Conservation (phyloP, 1,140 invertebrate genomes). For the Xylocopa sonorina region DNA sequence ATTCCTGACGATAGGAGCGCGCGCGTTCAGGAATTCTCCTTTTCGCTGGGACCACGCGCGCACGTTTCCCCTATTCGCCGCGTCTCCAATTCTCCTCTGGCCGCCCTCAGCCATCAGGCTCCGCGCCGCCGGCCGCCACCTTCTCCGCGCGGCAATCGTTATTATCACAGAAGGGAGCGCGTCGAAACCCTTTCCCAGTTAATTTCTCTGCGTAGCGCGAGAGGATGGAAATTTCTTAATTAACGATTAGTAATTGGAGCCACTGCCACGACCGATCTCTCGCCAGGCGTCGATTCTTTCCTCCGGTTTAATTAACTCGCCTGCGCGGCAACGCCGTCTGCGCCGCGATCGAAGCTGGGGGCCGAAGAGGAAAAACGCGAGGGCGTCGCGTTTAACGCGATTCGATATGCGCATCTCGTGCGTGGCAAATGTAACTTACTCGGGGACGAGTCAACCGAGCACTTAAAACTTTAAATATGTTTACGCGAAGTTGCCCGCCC, state of each 20-base stretch:
- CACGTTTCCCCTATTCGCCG: not conserved
- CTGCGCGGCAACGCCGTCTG: not conserved
- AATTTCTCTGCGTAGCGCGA: slow-evolving; percentile 5
- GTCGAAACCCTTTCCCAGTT: slow-evolving; percentile 1
- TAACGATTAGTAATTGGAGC: slow-evolving; percentile 32
- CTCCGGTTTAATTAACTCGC: slow-evolving; percentile 16
- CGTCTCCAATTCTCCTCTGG: not conserved
- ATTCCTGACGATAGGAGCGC: slow-evolving; percentile 22
- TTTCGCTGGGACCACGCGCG: not conserved
- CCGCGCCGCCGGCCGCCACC: not conserved
- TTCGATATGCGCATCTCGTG: slow-evolving; percentile 26
- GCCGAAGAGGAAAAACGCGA: no score
- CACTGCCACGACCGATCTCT: slow-evolving; percentile 18
- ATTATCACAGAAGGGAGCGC: slow-evolving; percentile 12
- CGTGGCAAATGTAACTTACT: not conserved
- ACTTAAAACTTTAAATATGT: slow-evolving; percentile 61
- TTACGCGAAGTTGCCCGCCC: slow-evolving; percentile 45
- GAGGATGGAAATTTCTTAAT: slow-evolving; percentile 41
- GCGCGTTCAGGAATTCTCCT: slow-evolving; percentile 23
- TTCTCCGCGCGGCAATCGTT: not conserved
- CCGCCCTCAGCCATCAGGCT: not conserved
- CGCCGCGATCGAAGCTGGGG: not conserved
- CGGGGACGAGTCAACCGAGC: not conserved
- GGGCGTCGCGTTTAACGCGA: not conserved
- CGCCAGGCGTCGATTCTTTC: slow-evolving; percentile 29